These are phyloP conservation scores for Apteryx owenii DNA, from an alignment of 2,113 vertebrate species.

Conservation along the genomic window DNA sequence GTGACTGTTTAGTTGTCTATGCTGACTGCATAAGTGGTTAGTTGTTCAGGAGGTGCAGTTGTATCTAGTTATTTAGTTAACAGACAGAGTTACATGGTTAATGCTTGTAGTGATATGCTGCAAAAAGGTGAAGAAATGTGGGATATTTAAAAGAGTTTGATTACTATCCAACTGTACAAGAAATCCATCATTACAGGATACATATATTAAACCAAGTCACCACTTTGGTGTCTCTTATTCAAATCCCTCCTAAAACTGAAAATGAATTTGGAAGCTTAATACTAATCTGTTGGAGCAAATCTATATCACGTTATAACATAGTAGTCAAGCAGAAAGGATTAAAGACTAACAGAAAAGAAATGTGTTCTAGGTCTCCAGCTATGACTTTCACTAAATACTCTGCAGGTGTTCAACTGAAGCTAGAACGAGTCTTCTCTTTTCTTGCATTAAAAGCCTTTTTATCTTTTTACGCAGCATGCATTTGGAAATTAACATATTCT, in stretches of 20 bases:
- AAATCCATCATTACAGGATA: background rate
- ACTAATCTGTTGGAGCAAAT: background rate
- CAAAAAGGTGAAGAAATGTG: background rate
- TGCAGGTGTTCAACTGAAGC: background rate
- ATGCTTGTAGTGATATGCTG: background rate
- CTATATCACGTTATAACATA: background rate
- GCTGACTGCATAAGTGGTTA: background rate
- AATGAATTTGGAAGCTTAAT: background rate
- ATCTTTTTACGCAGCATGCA: background rate
- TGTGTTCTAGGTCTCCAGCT: background rate
- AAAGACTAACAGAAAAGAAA: background rate
- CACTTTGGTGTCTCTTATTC: background rate
- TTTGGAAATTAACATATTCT: constrained; percentile 25
- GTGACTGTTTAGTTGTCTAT: background rate
- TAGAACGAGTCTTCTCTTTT: background rate
- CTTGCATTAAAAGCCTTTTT: constrained; percentile 7
- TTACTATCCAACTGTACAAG: background rate
- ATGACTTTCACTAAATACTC: background rate
- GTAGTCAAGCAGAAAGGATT: background rate
- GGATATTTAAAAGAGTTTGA: background rate
- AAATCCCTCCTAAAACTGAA: background rate
- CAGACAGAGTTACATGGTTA: background rate
- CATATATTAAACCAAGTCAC: background rate
- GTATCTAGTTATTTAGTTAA: background rate
- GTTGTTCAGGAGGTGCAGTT: background rate